Evolutionary conservation across 2,888 invertebrate species (phyloP), one percentile per base, ranked within the genome.

Genomic region (Hemistola chrysoprasaria): DNA sequence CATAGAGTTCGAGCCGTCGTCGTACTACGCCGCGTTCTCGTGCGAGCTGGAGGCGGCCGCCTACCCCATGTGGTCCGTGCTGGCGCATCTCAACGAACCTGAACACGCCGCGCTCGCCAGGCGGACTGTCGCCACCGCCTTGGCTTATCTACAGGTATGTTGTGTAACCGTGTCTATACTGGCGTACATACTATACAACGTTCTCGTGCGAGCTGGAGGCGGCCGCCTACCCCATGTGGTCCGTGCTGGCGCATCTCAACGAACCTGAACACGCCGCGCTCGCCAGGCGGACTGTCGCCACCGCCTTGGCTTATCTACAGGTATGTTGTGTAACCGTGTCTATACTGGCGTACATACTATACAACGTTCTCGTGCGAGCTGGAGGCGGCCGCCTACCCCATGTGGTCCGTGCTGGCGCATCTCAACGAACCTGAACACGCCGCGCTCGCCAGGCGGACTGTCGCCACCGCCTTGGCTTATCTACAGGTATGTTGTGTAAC

Each of bases 41-140:
- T 98, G 98, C 56, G 98, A 99, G 90, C 86, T 98, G 57, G 98
- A 99, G 87, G 97, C 98, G 11, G 97, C 97, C 63, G 97, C 98
- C 7, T 97, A 98, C 84, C 98, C 98, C 1, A 97, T 98, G 98
- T 98, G 98, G 98, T 97, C 97, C 7, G 92, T 98, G 41, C 94
- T 98, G 37, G 94, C 95, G 27, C 98, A 98, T 87, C 90, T 97
- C 22, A 92, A 93, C 46, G 94, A 94, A 66, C 90, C 92, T 5
- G 90, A 91, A 52, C 94, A 94, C 63, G 94, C 94, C 10, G 90
- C 92, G 52, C 90, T 95, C 24, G 95, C 96, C 31, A 91, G 92
- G 54, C 91, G 95, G 56, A 94, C 97, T 47, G 83, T 97, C 16
- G 90, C 91, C 35, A 93, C 94, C 63, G 97, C 97, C 78, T 89